Base-by-base conservation (phyloP, 2,888 invertebrate genomes). In the Electrophaes corylata region DNA sequence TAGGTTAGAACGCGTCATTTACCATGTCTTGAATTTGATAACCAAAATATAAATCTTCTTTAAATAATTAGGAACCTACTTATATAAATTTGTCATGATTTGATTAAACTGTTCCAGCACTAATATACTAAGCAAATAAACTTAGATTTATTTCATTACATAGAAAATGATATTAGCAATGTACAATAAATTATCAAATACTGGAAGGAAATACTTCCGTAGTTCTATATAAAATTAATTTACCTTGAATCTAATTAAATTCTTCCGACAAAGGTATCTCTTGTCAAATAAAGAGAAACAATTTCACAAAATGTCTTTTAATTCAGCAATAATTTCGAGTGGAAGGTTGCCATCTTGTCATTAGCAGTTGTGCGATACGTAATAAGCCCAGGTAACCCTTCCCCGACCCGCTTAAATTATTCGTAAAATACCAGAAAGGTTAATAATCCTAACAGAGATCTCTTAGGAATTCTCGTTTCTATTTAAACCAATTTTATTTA, bases 301-400 rank as follows among this genome's bases (percentile, higher is more conserved):
- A 55, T 60, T 55, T 55, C n/a, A 39, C 51, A 44, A 55, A 59
- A 55, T 56, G 48, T 55, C 43, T 40, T 60, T 52, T 60, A 55
- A 60, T 53, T 58, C 44, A 18, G 60, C 43, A 54, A 54, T 57
- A 48, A 62, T 58, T 60, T 52, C 37, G 50, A 43, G 50, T 46
- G 44, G 46, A 60, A 60, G 45, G 45, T 41, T 41, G 35, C 58
- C 40, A 48, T 49, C 45, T 50, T 58, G 55, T 43, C 52, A 62
- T 62, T 62, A 62, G 62, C 58, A 58, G 44, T 55, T 52, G 61
- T 46, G 41, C 49, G 35, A 39, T 58, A 58, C 53, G 54, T 47
- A 49, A 57, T 57, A 54, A 57, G 61, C 37, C 55, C 55, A 48
- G 58, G 51, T 58, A 55, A 54, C 55, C 58, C 52, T 55, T 44